Base-by-base conservation (phyloP, 2,888 invertebrate genomes). In the Cephus sareptanus region DNA sequence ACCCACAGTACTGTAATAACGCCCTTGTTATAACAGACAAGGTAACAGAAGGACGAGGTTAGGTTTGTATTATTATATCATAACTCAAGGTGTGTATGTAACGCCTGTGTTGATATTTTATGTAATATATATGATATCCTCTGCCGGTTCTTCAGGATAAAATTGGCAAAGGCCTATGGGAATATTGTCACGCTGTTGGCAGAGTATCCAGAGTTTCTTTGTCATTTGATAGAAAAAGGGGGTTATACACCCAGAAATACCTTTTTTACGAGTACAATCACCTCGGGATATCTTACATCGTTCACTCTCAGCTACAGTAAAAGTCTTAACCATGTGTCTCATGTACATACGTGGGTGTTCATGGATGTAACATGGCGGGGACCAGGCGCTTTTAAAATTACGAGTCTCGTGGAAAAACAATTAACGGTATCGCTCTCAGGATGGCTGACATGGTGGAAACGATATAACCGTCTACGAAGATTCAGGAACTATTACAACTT, bases 191-290 rank as follows among this genome's bases (percentile, higher is more conserved):
- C 9, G 9, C 56, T 56, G 56, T 56, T 56, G 23, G 56, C 23
- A 23, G 56, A 56, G 23, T 56, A 56, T 56, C 56, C 35, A 12
- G 37, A 70, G 15, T 75, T 75, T 34, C 70, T 75, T 77, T 34
- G 75, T 71, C 70, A 77, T 70, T 69, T 40, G 75, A n/a, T 31
- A 40, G 70, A 77, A 75, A 75, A 34, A 40, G 77, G 40, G 56
- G 23, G 56, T 56, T 56, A 23, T 56, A 56, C 69, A 77, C 80
- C 80, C 78, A 79, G 77, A 78, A 82, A 80, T 74, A 84, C 81
- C 81, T 80, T 80, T 84, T 83, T 84, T 83, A 83, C 78, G 83
- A 83, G 83, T 80, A 75, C 81, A 80, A 82, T 83, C 73, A 75
- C 56, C 56, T 56, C 56, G 56, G 23, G 2, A 56, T 56, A 23